These are phyloP conservation scores for Oncorhynchus nerka DNA, from an alignment of 2,113 vertebrate species.

Conservation along the genomic window DNA sequence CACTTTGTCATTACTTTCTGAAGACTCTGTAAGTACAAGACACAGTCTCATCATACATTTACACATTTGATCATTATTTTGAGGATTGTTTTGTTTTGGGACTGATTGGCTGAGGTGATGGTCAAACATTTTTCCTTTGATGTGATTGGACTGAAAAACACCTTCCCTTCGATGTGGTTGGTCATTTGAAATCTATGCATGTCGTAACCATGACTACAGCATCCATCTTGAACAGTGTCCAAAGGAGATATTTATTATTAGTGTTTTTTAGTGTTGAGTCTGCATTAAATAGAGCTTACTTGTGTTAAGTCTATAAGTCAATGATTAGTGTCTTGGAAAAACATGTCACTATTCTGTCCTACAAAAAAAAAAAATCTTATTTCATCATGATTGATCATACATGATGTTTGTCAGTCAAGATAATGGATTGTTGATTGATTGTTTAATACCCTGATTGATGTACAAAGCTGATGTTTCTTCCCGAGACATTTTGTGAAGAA, in stretches of 20 bases:
- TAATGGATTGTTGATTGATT: not conserved
- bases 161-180: slow-evolving; percentile 50
- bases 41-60: no score
- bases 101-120: not conserved
- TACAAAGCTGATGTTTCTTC: not conserved
- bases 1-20: no score
- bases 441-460: no score
- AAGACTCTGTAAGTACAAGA: no score
- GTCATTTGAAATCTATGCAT: slow-evolving; percentile 67
- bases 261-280: no score
- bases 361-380: not conserved
- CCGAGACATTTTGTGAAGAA: slow-evolving; percentile 10
- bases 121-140: not conserved
- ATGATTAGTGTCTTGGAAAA: slow-evolving; percentile 35
- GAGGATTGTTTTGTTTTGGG: slow-evolving; percentile 27
- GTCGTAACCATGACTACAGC: no score
- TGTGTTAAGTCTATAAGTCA: slow-evolving; percentile 30
- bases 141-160: no score
- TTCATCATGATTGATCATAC: not conserved
- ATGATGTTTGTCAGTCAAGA: not conserved
- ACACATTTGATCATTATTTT: no score
- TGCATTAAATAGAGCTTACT: slow-evolving; percentile 45
- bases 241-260: no score
- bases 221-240: no score
- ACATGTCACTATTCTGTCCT: slow-evolving; percentile 45